A percentile compares a stretch with the other conserved stretches of the same genome.
phyloP scores from a whole-genome alignment of 2,113 vertebrate genomes.

The Tinamus guttatus region DNA sequence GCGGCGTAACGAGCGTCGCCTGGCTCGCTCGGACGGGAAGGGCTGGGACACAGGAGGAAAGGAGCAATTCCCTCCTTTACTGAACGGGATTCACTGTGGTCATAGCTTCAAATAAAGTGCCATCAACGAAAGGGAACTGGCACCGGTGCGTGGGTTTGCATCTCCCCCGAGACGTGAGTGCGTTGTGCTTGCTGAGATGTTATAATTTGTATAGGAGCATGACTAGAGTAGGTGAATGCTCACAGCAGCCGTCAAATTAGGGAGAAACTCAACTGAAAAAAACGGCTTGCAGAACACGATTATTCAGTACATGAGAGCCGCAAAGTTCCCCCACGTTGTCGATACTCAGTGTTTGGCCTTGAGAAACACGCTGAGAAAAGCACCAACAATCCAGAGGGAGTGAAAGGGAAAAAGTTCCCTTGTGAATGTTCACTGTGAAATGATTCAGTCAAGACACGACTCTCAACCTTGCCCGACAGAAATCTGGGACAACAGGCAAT shows the following conservation, averaged over 20 bases:
- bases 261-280: neutral
- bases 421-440: neutral
- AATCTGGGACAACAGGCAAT: constrained; percentile 4
- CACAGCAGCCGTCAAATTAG: neutral
- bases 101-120: neutral
- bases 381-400: neutral
- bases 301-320: neutral
- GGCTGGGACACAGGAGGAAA: neutral
- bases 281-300: neutral
- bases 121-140: no score
- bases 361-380: neutral
- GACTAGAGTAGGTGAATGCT: neutral
- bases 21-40: fast-evolving
- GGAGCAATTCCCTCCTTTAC: no score
- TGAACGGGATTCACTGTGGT: neutral
- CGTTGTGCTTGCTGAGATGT: fast-evolving
- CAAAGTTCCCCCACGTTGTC: fast-evolving
- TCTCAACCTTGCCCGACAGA: neutral
- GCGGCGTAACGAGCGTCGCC: no score
- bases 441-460: neutral
- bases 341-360: neutral
- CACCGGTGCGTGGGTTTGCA: fast-evolving
- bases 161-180: fast-evolving
- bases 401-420: neutral
- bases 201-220: fast-evolving